Conservation (phyloP, 2,888 invertebrate species). For the Philaethria dido region DNA sequence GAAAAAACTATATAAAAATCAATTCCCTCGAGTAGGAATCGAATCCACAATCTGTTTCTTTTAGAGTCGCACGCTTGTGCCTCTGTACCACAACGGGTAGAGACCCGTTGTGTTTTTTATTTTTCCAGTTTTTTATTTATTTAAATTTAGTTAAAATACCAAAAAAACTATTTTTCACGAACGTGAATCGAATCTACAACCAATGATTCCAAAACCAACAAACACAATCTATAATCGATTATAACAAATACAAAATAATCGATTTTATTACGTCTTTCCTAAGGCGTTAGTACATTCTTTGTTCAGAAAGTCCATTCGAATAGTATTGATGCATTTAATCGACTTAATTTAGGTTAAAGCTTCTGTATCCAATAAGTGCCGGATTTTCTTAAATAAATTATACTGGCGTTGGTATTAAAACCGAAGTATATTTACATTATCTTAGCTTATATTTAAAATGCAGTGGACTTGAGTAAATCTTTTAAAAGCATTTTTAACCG, state of each 20-base stretch:
- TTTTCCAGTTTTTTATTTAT: no score
- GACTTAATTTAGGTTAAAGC: constrained; percentile 39
- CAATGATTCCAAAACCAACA: no score
- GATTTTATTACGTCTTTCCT: not conserved
- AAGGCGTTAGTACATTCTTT: not conserved
- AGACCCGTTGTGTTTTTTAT: no score
- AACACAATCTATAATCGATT: not conserved
- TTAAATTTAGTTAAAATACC: no score
- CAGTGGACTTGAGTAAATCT: constrained; percentile 30
- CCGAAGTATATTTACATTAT: constrained; percentile 43
- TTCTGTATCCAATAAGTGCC: constrained; percentile 44
- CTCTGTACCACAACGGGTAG: no score
- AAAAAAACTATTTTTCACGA: no score
- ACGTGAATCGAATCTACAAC: not conserved
- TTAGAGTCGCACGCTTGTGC: no score
- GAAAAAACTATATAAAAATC: no score
- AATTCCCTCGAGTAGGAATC: no score
- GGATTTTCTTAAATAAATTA: constrained; percentile 44
- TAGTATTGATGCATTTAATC: constrained; percentile 32
- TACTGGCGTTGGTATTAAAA: constrained; percentile 37
- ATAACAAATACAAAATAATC: not conserved
- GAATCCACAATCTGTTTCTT: no score
- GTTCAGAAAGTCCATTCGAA: not conserved
- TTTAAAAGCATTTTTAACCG: constrained; percentile 35
- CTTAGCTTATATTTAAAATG: constrained; percentile 39